These are phyloP conservation scores for Tribolium castaneum DNA, from an alignment of 1,140 invertebrate species.

Conservation along the genomic window DNA sequence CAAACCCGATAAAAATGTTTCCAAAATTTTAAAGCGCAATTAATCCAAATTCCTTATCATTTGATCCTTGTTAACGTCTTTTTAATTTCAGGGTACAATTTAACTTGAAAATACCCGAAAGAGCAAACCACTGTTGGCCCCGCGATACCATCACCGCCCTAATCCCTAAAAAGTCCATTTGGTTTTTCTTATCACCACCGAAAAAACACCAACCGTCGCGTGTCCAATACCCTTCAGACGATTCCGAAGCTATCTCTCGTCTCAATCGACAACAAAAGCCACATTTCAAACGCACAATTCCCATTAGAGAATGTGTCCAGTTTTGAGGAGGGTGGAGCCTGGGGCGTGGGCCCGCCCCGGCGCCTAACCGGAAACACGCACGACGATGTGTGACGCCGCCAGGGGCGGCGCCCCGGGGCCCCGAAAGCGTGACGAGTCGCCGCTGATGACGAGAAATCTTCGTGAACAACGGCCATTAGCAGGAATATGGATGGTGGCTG, in stretches of 20 bases:
- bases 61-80: too few relatives aligned
- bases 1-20: too few relatives aligned
- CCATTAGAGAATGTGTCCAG: neutral
- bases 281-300: conserved; percentile 30
- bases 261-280: conserved; percentile 4
- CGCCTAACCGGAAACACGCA: conserved; percentile 46
- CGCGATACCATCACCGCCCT: too few relatives aligned
- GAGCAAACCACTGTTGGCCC: too few relatives aligned
- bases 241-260: neutral
- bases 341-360: conserved; percentile 39
- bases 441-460: neutral
- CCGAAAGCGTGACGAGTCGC: conserved; percentile 2
- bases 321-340: conserved; percentile 35
- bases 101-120: too few relatives aligned
- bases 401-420: neutral
- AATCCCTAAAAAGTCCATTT: too few relatives aligned
- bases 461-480: conserved; percentile 19
- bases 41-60: too few relatives aligned
- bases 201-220: neutral
- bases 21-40: too few relatives aligned
- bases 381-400: conserved; percentile 39
- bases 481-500: conserved; percentile 5
- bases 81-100: too few relatives aligned
- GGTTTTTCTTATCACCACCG: neutral
- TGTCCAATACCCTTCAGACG: neutral